These are phyloP conservation scores for Sarcoramphus papa DNA, from an alignment of 2,797 vertebrate species.

Conservation along the genomic window DNA sequence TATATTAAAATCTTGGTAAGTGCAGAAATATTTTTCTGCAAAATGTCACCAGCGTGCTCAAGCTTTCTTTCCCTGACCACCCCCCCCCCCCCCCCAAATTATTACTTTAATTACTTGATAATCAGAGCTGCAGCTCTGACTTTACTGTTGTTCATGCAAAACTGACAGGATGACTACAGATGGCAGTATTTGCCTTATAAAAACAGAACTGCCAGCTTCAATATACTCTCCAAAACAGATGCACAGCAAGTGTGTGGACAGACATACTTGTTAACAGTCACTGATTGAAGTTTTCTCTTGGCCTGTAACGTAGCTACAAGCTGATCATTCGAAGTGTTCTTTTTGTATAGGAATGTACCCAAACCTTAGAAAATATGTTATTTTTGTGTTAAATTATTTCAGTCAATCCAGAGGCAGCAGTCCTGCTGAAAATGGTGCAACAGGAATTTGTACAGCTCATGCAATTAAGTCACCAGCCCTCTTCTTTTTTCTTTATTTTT, in stretches of 20 bases:
- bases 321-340: neutral
- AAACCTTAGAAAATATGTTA: neutral
- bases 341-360: neutral
- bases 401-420: neutral
- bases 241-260: neutral
- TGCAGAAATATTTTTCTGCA: neutral
- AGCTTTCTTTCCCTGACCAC: neutral
- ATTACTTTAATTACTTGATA: neutral
- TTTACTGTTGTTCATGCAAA: neutral
- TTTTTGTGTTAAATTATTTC: neutral
- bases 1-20: neutral
- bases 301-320: neutral
- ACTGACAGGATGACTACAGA: constrained; percentile 7
- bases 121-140: neutral
- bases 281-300: neutral
- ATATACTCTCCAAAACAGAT: neutral
- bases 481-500: neutral
- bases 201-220: neutral
- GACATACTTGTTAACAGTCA: neutral
- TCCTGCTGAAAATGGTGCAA: neutral
- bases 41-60: neutral
- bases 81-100: neutral
- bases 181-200: constrained; percentile 32
- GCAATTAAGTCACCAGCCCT: neutral
- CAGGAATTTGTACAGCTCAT: neutral